phyloP scores from a whole-genome alignment of 2,113 vertebrate species.

The Platysternon megacephalum region DNA sequence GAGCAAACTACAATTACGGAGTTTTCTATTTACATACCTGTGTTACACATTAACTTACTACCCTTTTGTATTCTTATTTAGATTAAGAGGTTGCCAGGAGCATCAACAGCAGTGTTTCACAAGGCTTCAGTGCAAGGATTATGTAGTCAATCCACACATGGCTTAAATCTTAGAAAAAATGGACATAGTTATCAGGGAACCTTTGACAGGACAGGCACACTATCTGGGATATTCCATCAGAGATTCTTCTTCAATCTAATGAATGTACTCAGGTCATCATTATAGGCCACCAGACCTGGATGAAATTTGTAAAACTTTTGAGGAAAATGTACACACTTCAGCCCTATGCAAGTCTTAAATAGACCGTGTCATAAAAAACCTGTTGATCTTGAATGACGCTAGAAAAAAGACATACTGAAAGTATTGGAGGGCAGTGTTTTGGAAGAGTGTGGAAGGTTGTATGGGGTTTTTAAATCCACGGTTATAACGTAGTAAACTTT shows the following conservation, averaged over 20 bases:
- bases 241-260: constrained; percentile 16
- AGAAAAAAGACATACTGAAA: neutral
- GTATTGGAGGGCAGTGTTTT: neutral
- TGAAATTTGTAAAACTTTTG: neutral
- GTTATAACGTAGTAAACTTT: neutral
- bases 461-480: neutral
- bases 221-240: constrained; percentile 16
- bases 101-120: constrained; percentile 66
- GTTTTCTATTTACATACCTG: constrained; percentile 71
- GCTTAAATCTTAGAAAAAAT: constrained; percentile 35
- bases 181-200: constrained; percentile 55
- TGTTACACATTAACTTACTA: constrained; percentile 57
- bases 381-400: neutral
- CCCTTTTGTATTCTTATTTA: constrained; percentile 68
- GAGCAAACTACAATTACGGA: constrained; percentile 66
- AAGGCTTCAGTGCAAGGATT: constrained; percentile 56
- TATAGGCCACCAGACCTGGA: neutral
- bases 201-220: neutral
- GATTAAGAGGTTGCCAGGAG: constrained; percentile 66
- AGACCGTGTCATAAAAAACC: neutral
- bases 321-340: neutral
- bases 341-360: neutral
- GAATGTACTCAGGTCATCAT: constrained; percentile 27
- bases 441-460: neutral
- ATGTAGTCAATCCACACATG: constrained; percentile 58